Evolutionary conservation across 2,113 vertebrate genomes (phyloP), one percentile per base, ranked within the genome.

Genomic region (Labeo rohita): DNA sequence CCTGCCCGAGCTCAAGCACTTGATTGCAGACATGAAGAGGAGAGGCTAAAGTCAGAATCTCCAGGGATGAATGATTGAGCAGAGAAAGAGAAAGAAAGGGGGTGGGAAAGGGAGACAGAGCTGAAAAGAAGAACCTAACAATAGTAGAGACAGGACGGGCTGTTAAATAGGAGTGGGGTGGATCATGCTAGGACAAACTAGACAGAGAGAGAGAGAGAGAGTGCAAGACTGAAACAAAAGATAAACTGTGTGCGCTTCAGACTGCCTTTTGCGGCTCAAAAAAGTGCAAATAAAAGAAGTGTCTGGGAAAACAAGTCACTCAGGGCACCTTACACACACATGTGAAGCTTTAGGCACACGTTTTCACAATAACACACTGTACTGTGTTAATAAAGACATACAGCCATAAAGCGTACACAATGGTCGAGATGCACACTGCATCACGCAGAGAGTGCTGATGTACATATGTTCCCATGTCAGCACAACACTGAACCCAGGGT

Each of bases 401-500:
- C 43, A 79, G 56, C 82, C 84, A 68, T 23, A 73, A 54, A 81
- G 86, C 59, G 54, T 82, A 68, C 36, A 85, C 63, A 82, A 87
- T 85, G 76, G 77, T 72, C 16, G 88, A 73, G 85, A 86, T 87
- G 59, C 85, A 84, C 86, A 85, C 45, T 36, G 66, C 11, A 36
- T 78, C 79, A 88, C 10, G 87, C 85, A 7, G 92, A 8, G 91
- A 89, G 85, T 87, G 85, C 91, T 85, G 93, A 88, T 49, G 74
- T 91, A 91, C 90, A 90, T 89, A 87, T 90, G 80, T 18, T 83
- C 81, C 83, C 82, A 86, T 84, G 90, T 91, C 90, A 85, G 88
- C 84, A 88, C 92, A 89, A 72, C 88, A 87, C 88, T 39, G 91
- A 91, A 86, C 88, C 91, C 90, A 89, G 90, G 86, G 90, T 88